Base-by-base conservation (phyloP, 2,113 vertebrate species). In the Brachypteracias leptosomus region DNA sequence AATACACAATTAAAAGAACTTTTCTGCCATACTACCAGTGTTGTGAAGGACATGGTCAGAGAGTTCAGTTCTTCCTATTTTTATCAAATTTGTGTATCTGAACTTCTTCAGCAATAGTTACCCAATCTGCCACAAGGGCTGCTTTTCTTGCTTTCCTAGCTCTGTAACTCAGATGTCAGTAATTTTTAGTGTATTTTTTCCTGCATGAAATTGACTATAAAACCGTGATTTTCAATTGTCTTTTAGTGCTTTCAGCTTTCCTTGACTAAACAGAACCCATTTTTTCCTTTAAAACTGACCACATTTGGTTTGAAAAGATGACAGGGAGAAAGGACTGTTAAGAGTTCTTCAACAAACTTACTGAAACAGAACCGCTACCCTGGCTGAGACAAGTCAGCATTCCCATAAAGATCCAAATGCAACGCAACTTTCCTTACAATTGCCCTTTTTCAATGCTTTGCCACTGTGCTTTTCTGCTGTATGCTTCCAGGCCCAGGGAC, bases 191-290 rank as follows among this genome's bases (percentile, higher is more conserved):
- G 42, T 33, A 14, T 35, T 71, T 19, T 82, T 75, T 57, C 9
- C 31, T 35, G 12, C 9, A 21, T 82, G 13, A 46, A 85, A 55
- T 67, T 63, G 7, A 28, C 40, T 26, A 7, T 29, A 49, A 66
- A 76, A 17, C 9, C 54, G 26, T 77, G 24, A 61, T 70, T 78
- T 87, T 85, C 7, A 70, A 8, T 9, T 33, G 2, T 4, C 26
- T 82, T 38, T 42, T 7, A 38, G 28, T 52, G 22, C 9, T 87
- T 58, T 74, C 10, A 49, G 8, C 16, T 72, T 68, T 46, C 35
- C 63, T 46, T 4, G 0, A 66, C 81, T 74, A 85, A 73, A 7
- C 2, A 65, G 11, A 52, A 17, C 0, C 0, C 4, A 4, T 55
- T 5, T 59, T 46, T 72, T 80, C 55, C 10, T 51, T 80, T 70